Evolutionary conservation across 2,888 invertebrate genomes (phyloP).

Genomic region (Cataglyphis cursor): DNA sequence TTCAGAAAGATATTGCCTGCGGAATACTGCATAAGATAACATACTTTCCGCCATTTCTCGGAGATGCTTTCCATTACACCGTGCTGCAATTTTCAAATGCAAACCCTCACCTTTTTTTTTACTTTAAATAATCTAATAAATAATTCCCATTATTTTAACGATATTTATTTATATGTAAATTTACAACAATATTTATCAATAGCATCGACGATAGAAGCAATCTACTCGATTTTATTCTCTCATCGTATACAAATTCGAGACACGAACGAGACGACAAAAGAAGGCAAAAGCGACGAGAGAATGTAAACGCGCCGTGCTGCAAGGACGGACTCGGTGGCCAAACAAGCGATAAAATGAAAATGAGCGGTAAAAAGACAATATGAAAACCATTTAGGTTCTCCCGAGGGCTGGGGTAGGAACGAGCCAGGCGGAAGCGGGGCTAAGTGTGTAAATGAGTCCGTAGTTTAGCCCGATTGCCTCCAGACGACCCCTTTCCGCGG

Average conservation of each 20-base stretch:
- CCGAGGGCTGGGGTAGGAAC: constrained; percentile 76
- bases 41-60: constrained; percentile 8
- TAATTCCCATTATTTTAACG: background rate
- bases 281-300: constrained; percentile 66
- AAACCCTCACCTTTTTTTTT: background rate
- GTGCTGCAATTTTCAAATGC: background rate
- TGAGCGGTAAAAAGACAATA: constrained; percentile 87
- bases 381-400: constrained; percentile 85
- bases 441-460: constrained; percentile 86
- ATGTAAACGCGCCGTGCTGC: constrained; percentile 62
- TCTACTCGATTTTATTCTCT: background rate
- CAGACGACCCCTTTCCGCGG: constrained; percentile 82
- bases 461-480: constrained; percentile 85
- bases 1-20: constrained; percentile 69
- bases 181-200: background rate
- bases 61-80: background rate
- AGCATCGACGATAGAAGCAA: background rate
- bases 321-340: constrained; percentile 74
- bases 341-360: constrained; percentile 87
- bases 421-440: constrained; percentile 78
- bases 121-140: background rate
- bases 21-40: constrained; percentile 56
- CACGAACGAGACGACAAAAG: constrained; percentile 54
- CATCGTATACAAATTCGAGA: constrained; percentile 32
- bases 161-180: background rate